Conservation (phyloP, 2,797 vertebrate genomes). For the Eospalax fontanierii region DNA sequence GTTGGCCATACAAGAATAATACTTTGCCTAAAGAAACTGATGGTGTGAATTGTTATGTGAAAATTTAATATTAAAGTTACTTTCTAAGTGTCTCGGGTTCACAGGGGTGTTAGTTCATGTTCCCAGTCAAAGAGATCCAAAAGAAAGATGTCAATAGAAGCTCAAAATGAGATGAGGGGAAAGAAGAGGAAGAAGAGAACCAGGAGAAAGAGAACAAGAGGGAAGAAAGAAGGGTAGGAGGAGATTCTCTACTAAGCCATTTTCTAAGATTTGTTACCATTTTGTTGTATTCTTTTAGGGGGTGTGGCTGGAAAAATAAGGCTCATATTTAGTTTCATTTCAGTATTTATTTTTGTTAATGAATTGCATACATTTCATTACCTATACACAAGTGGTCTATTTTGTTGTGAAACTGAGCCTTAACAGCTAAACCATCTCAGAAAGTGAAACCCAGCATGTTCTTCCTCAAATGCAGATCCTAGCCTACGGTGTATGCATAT, state of each 20-base stretch:
- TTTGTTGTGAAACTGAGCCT: no score
- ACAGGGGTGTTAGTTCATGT: background rate
- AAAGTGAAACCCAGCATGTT: no score
- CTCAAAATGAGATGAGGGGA: background rate
- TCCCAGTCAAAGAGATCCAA: background rate
- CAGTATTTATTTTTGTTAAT: slow-evolving; percentile 53
- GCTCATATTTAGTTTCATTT: slow-evolving; percentile 53
- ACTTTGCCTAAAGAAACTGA: slow-evolving; percentile 51
- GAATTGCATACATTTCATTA: background rate
- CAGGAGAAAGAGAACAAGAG: no score
- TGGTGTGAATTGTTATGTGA: slow-evolving; percentile 48
- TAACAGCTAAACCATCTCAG: no score
- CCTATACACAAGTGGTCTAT: background rate
- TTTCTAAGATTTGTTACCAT: background rate
- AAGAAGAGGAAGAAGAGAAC: background rate
- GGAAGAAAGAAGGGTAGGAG: background rate
- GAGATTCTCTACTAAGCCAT: background rate
- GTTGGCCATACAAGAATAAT: slow-evolving; percentile 27
- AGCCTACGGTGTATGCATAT: no score
- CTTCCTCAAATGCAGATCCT: no score
- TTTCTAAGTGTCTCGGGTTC: slow-evolving; percentile 44
- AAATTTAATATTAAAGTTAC: slow-evolving; percentile 43
- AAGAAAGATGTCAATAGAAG: slow-evolving; percentile 30
- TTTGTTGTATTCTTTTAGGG: background rate
- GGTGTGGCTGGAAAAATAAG: background rate